Percentiles rank a stretch among this genome's conserved stretches.
phyloP scores from a whole-genome alignment of 2,888 invertebrate species.

The Ectemnius lituratus region DNA sequence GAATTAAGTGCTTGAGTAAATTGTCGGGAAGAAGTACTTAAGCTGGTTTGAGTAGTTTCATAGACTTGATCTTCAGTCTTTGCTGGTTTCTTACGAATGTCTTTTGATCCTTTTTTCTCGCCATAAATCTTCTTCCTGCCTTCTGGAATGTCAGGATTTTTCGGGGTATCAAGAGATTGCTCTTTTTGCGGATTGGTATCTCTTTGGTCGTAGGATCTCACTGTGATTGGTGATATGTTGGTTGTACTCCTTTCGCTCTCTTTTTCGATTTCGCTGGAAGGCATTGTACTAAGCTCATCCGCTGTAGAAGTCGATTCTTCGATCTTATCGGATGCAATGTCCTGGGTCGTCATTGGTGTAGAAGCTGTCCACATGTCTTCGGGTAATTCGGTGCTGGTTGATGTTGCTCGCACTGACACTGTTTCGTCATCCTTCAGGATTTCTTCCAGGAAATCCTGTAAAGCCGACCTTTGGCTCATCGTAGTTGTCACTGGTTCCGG shows the following conservation, averaged over 20 bases:
- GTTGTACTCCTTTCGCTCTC: conserved; percentile 69
- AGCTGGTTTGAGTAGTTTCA: neutral
- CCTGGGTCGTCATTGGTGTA: conserved; percentile 43
- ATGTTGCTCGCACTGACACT: conserved; percentile 12
- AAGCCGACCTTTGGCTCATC: conserved; percentile 48
- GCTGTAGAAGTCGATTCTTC: conserved; percentile 32
- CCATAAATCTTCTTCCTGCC: conserved; percentile 13
- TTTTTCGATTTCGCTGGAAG: conserved; percentile 63
- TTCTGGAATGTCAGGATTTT: neutral
- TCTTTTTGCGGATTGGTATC: neutral
- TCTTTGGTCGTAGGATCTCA: conserved; percentile 56
- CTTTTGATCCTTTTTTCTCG: neutral
- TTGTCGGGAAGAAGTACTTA: neutral
- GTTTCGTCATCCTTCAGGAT: conserved; percentile 60
- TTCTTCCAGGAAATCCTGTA: conserved; percentile 64
- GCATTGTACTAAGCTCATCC: conserved; percentile 54
- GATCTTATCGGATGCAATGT: conserved; percentile 20
- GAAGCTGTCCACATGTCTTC: conserved; percentile 54
- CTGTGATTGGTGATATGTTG: conserved; percentile 46
- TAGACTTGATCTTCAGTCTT: neutral
- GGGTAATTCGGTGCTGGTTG: conserved; percentile 50
- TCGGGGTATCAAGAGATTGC: neutral
- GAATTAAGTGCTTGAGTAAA: neutral
- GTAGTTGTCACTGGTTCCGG: conserved; percentile 15
- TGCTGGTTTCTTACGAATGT: neutral